A percentile compares a stretch with the other conserved stretches of the same genome.
Evolutionary conservation across 2,888 invertebrate genomes (phyloP).

Genomic region (Oligia fasciuncula): DNA sequence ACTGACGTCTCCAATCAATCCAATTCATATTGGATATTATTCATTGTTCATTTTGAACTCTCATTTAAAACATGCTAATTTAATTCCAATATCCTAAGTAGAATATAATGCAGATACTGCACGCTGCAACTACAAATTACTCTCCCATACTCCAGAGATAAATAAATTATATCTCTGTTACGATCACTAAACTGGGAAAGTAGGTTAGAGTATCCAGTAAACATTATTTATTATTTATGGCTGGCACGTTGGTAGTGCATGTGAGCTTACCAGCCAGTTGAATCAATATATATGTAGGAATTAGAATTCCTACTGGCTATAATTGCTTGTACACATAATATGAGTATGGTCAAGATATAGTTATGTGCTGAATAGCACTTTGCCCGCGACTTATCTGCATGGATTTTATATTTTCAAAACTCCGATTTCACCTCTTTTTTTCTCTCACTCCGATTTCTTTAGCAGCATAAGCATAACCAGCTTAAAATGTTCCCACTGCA

Average conservation of each 20-base stretch:
- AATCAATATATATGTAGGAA: no score
- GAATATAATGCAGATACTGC: conserved; percentile 10
- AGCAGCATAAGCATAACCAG: no score
- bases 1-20: not conserved
- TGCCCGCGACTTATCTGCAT: no score
- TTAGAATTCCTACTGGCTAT: not conserved
- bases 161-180: conserved; percentile 35
- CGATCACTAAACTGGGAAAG: conserved; percentile 37
- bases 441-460: no score
- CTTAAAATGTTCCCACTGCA: no score
- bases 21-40: not conserved
- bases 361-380: not conserved
- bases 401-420: not conserved
- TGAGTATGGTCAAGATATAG: no score
- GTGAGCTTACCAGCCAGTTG: conserved; percentile 1
- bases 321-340: conserved; percentile 1
- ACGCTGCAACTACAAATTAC: conserved; percentile 21
- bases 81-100: not conserved
- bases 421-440: no score
- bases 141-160: conserved; percentile 11
- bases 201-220: conserved; percentile 44
- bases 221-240: conserved; percentile 54
- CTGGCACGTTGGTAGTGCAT: conserved; percentile 28
- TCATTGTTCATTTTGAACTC: not conserved
- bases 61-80: not conserved